A percentile compares a stretch with the other conserved stretches of the same genome.
phyloP scores from a whole-genome alignment of 2,797 vertebrate genomes.

The Hoplostethus mediterraneus region DNA sequence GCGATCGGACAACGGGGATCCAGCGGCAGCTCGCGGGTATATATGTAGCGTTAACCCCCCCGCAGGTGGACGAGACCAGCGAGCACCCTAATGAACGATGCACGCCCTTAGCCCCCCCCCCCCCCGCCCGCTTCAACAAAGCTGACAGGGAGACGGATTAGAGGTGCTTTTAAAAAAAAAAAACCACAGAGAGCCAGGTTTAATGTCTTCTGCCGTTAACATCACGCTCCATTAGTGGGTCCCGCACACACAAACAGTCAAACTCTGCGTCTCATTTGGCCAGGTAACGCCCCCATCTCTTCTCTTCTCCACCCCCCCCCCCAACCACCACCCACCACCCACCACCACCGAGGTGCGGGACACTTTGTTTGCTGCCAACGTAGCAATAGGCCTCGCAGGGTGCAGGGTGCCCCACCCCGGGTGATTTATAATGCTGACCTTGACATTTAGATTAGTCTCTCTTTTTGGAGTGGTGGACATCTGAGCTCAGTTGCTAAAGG shows the following conservation, averaged over 20 bases:
- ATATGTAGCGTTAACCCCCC: constrained; percentile 49
- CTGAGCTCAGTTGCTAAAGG: constrained; percentile 68
- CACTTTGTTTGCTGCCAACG: constrained; percentile 67
- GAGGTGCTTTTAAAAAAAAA: constrained; percentile 72
- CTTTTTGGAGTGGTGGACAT: constrained; percentile 64
- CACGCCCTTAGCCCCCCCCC: constrained; percentile 41
- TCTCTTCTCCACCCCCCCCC: background rate
- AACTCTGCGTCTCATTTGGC: constrained; percentile 69
- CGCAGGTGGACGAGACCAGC: constrained; percentile 55
- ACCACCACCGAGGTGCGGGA: background rate
- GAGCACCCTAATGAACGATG: constrained; percentile 66
- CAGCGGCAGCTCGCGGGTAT: constrained; percentile 13
- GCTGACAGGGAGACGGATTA: constrained; percentile 80
- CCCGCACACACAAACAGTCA: constrained; percentile 67
- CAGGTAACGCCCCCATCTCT: constrained; percentile 55
- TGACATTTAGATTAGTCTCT: constrained; percentile 80
- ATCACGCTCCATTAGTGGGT: constrained; percentile 76
- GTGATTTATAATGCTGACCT: constrained; percentile 80
- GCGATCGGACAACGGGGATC: constrained; percentile 44
- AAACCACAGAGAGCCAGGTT: constrained; percentile 68
- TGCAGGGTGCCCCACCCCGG: constrained; percentile 37
- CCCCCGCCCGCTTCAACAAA: constrained; percentile 63
- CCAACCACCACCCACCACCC: constrained; percentile 9
- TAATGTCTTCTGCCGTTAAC: constrained; percentile 78
- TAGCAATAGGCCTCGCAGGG: constrained; percentile 43